Conservation (phyloP, 1,140 invertebrate genomes). For the Procambarus virginalis region DNA sequence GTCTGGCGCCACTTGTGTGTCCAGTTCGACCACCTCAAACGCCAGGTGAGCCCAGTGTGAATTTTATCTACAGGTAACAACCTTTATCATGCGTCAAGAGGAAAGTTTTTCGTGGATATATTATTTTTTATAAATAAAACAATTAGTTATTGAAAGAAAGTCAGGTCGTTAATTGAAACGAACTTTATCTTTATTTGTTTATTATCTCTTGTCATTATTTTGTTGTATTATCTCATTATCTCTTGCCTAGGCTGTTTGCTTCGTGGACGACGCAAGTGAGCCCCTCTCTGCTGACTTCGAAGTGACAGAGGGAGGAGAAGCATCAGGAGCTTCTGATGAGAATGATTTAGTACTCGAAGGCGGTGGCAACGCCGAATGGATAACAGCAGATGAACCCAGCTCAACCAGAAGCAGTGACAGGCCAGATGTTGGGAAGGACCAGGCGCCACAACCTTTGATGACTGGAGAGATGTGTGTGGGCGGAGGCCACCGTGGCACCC, state of each 20-base stretch:
- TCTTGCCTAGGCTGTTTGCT: background rate
- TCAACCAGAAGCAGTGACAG: background rate
- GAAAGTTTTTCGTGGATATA: too few species aligned
- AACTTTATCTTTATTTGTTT: too few species aligned
- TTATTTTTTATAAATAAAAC: too few species aligned
- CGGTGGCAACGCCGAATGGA: background rate
- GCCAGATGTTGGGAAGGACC: background rate
- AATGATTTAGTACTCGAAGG: background rate
- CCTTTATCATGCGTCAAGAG: too few species aligned
- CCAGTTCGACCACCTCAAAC: background rate
- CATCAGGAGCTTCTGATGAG: background rate
- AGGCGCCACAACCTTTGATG: too few species aligned
- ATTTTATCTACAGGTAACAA: too few species aligned
- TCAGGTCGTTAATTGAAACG: too few species aligned
- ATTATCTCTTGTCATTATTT: too few species aligned
- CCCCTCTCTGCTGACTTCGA: background rate
- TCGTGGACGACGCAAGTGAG: conserved; percentile 9
- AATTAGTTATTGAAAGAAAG: too few species aligned
- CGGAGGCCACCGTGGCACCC: background rate
- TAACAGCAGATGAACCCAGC: background rate
- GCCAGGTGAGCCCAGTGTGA: conserved; percentile 16
- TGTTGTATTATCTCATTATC: background rate
- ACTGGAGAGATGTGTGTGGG: conserved; percentile 19
- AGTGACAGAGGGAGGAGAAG: background rate
- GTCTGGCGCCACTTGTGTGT: conserved; percentile 59